phyloP scores from a whole-genome alignment of 2,113 vertebrate genomes.

The Athene noctua region DNA sequence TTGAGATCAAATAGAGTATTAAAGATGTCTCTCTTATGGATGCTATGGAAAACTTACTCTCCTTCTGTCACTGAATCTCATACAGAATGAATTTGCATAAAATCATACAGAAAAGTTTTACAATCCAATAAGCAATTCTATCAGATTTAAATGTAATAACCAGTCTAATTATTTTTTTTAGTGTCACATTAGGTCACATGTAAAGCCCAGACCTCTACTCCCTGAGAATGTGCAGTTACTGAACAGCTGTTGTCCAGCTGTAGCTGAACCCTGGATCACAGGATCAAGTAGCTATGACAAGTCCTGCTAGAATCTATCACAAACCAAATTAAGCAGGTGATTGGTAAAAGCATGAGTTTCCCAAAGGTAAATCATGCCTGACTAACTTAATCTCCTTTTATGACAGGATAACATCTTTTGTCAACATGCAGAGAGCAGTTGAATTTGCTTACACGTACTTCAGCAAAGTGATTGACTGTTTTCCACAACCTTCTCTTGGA shows the following conservation, averaged over 20 bases:
- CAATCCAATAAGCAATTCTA: background rate
- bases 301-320: background rate
- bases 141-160: background rate
- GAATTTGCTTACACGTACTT: background rate
- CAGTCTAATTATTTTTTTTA: background rate
- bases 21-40: background rate
- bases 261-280: background rate
- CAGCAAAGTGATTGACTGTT: background rate
- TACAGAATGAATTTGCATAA: background rate
- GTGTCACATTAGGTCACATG: background rate
- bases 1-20: background rate
- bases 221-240: background rate
- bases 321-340: background rate
- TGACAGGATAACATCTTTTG: background rate
- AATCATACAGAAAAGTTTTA: background rate
- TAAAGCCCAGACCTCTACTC: background rate
- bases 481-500: background rate
- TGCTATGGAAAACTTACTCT: background rate
- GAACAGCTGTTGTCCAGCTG: background rate
- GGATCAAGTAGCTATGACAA: background rate
- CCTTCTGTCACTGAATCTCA: background rate
- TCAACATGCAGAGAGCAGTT: background rate
- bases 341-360: background rate
- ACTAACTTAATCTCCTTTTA: background rate
- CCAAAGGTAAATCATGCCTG: background rate